A percentile compares a stretch with the other conserved stretches of the same genome.
These are phyloP conservation scores for Eleginops maclovinus DNA, from an alignment of 2,113 vertebrate genomes.

Conservation along the genomic window DNA sequence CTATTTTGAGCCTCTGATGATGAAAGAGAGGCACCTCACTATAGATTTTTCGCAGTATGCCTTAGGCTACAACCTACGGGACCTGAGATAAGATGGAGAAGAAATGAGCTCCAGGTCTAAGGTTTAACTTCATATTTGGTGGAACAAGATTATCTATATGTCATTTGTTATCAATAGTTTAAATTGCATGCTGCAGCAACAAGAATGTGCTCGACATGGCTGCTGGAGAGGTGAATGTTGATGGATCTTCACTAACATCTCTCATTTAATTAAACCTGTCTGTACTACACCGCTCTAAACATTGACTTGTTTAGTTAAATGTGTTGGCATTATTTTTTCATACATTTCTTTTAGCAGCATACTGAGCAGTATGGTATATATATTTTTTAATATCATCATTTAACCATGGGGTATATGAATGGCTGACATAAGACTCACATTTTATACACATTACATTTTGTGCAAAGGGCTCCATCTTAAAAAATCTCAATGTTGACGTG, in stretches of 20 bases:
- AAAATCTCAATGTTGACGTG: not conserved
- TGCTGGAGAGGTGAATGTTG: not conserved
- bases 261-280: not conserved
- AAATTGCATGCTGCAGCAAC: constrained; percentile 7
- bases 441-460: too few relatives aligned
- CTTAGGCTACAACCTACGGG: too few relatives aligned
- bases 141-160: not conserved
- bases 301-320: not conserved
- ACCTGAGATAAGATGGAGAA: not conserved
- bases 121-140: not conserved
- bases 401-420: too few relatives aligned
- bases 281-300: not conserved
- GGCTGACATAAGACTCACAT: too few relatives aligned
- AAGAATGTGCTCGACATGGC: not conserved
- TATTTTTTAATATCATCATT: too few relatives aligned
- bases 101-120: not conserved
- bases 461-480: not conserved
- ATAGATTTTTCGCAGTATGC: not conserved
- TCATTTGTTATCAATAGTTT: constrained; percentile 2
- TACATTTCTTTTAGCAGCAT: not conserved
- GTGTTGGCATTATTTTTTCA: not conserved
- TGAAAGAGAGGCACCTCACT: not conserved
- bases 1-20: not conserved
- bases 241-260: constrained; percentile 1
- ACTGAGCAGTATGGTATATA: not conserved